phyloP scores from a whole-genome alignment of 1,140 invertebrate genomes.

The Parapsyche elsis region DNA sequence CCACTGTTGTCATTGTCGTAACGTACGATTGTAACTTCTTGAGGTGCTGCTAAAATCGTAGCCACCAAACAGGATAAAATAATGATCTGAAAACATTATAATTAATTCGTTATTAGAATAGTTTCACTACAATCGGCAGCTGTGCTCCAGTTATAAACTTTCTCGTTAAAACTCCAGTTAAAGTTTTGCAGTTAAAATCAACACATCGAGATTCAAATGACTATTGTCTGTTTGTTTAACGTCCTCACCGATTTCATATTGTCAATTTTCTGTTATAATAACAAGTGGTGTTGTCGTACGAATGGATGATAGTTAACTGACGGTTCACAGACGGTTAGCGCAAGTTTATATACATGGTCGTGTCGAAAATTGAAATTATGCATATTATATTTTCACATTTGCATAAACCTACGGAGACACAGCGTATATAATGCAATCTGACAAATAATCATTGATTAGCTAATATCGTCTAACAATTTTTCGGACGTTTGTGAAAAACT shows the following conservation, averaged over 20 bases:
- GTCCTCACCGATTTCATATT: constrained; percentile 46
- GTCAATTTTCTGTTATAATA: background rate
- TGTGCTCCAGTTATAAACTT: no score
- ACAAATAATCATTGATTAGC: constrained; percentile 49
- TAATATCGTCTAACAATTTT: constrained; percentile 44
- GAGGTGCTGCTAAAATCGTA: constrained; percentile 40
- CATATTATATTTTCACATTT: constrained; percentile 44
- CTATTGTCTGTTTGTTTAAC: no score
- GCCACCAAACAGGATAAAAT: constrained; percentile 34
- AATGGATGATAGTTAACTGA: constrained; percentile 25
- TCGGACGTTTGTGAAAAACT: constrained; percentile 43
- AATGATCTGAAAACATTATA: constrained; percentile 35
- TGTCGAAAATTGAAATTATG: constrained; percentile 43
- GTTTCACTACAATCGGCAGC: no score
- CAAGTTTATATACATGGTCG: constrained; percentile 41
- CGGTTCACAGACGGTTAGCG: background rate
- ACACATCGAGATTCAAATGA: no score
- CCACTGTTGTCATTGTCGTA: constrained; percentile 63
- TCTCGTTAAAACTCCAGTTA: no score
- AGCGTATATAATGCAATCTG: constrained; percentile 47
- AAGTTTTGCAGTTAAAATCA: no score
- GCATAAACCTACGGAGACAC: constrained; percentile 41
- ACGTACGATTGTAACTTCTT: constrained; percentile 65
- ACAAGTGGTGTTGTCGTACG: background rate
- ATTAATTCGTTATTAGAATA: no score